Evolutionary conservation across 2,797 vertebrate species (phyloP).

Genomic region (Paratrypauchen microcephalus): DNA sequence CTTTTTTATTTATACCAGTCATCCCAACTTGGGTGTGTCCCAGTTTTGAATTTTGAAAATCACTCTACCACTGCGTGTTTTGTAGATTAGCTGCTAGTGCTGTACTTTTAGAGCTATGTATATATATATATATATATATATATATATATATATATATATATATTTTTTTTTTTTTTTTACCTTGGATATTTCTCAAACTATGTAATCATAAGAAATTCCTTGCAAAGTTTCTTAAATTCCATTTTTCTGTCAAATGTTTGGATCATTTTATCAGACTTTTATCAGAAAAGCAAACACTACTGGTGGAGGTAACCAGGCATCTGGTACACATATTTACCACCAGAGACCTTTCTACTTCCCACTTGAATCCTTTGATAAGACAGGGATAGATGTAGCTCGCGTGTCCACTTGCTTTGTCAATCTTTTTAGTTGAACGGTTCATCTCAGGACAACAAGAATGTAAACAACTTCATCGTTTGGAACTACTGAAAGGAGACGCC

Average conservation of each 20-base stretch:
- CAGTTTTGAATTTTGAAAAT: no score
- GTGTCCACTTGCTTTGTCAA: conserved; percentile 13
- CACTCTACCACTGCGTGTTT: no score
- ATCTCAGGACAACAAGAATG: conserved; percentile 17
- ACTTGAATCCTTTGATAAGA: conserved; percentile 30
- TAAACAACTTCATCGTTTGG: conserved; percentile 7
- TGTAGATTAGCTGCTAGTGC: no score
- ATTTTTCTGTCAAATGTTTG: conserved; percentile 2
- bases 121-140: no score
- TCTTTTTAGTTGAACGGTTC: conserved; percentile 14
- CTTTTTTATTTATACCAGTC: no score
- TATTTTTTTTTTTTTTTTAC: background rate
- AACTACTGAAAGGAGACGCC: conserved; percentile 33
- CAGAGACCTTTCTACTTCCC: conserved; percentile 15
- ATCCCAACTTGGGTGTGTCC: no score
- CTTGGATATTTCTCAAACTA: background rate
- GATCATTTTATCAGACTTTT: conserved; percentile 32
- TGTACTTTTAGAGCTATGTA: no score
- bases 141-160: no score
- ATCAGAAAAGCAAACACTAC: conserved; percentile 46
- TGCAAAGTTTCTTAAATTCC: background rate
- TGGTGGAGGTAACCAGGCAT: conserved; percentile 45
- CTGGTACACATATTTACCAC: conserved; percentile 25
- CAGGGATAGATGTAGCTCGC: conserved; percentile 6
- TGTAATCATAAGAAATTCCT: background rate